phyloP scores from a whole-genome alignment of 2,113 vertebrate species.

The Indicator maculatus region DNA sequence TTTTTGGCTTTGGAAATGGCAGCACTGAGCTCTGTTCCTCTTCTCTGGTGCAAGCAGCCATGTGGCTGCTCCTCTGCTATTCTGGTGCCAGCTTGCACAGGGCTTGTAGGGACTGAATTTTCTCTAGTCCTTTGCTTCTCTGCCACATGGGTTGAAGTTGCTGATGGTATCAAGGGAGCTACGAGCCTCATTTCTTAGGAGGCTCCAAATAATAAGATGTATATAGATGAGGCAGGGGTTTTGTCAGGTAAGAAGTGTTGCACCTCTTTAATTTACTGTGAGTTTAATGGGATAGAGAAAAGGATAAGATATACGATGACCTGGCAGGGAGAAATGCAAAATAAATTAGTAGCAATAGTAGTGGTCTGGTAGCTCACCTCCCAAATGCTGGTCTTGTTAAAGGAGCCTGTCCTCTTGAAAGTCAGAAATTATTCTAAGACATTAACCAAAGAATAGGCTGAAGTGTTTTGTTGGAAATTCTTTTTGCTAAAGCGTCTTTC shows the following conservation, averaged over 20 bases:
- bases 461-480: slow-evolving; percentile 11
- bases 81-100: background rate
- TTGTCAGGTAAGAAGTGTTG: background rate
- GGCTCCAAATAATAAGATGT: background rate
- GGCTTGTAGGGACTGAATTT: background rate
- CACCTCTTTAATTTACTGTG: background rate
- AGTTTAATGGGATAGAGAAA: slow-evolving; percentile 16
- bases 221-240: background rate
- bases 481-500: background rate
- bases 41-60: background rate
- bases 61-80: background rate
- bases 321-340: slow-evolving; percentile 12
- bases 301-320: background rate
- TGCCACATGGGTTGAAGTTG: background rate
- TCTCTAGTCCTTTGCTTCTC: background rate
- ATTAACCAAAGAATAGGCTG: slow-evolving; percentile 2
- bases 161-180: background rate
- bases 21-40: background rate
- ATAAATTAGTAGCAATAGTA: slow-evolving; percentile 5
- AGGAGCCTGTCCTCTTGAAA: background rate
- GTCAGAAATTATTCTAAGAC: background rate
- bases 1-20: background rate
- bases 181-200: background rate
- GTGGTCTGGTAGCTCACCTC: background rate
- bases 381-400: background rate